These are phyloP conservation scores for Strix occidentalis DNA, from an alignment of 2,797 vertebrate species.

Conservation along the genomic window DNA sequence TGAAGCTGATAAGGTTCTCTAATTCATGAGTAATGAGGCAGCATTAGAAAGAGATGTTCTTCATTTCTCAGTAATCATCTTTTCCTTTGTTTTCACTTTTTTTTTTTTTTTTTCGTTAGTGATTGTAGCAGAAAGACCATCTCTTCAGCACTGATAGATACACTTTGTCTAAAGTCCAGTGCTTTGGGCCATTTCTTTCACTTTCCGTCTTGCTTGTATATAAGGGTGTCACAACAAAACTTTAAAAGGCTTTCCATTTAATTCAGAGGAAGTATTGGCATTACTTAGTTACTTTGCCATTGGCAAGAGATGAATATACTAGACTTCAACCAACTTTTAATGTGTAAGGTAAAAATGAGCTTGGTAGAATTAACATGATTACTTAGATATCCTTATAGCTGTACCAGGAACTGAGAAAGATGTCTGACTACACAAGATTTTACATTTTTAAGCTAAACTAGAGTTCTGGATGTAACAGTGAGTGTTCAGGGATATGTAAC, in stretches of 20 bases:
- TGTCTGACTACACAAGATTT: not conserved
- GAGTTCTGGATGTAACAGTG: not conserved
- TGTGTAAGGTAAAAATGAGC: not conserved
- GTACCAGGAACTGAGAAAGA: not conserved
- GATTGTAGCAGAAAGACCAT: not conserved
- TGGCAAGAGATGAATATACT: not conserved
- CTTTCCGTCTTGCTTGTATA: not conserved
- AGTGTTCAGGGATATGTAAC: not conserved
- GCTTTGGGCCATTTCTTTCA: not conserved
- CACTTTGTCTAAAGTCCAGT: not conserved
- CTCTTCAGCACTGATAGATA: not conserved
- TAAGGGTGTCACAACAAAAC: not conserved
- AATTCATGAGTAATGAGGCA: not conserved
- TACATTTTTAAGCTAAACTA: not conserved
- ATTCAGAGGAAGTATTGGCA: not conserved
- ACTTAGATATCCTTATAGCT: not conserved
- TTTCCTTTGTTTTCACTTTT: not conserved
- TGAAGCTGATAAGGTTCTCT: not conserved
- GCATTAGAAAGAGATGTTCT: not conserved
- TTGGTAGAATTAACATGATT: not conserved
- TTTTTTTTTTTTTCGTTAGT: not conserved
- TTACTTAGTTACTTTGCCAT: not conserved
- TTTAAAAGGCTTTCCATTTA: not conserved
- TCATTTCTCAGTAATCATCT: not conserved
- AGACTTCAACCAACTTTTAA: not conserved